These are phyloP conservation scores for Drosophila rufa DNA, from an alignment of 1,140 invertebrate species.

Conservation along the genomic window DNA sequence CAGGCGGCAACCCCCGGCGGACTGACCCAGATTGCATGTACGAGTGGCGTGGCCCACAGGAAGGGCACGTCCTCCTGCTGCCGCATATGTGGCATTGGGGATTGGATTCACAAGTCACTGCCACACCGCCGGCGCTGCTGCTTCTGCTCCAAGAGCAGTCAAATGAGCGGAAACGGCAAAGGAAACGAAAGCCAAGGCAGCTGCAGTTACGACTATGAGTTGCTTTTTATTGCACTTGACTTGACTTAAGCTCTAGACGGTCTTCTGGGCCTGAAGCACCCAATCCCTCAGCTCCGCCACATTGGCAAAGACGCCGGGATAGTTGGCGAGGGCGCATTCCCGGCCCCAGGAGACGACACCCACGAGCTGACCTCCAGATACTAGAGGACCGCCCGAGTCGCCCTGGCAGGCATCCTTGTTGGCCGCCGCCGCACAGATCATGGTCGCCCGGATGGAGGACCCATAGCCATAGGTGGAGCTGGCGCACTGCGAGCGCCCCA, in stretches of 20 bases:
- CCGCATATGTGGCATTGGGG: slow-evolving; percentile 41
- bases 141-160: slow-evolving; percentile 19
- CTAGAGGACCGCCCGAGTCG: slow-evolving; percentile 76
- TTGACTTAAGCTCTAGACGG: slow-evolving; percentile 42
- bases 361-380: slow-evolving; percentile 58
- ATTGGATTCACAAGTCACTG: slow-evolving; percentile 38
- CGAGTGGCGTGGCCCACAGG: slow-evolving; percentile 42
- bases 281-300: slow-evolving; percentile 52
- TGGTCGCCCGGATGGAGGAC: slow-evolving; percentile 39
- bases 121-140: slow-evolving; percentile 10
- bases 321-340: slow-evolving; percentile 47
- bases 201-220: slow-evolving; percentile 27
- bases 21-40: slow-evolving; percentile 48
- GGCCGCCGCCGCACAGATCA: slow-evolving; percentile 64
- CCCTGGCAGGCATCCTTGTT: slow-evolving; percentile 75
- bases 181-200: slow-evolving; percentile 25
- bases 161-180: slow-evolving; percentile 42
- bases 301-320: slow-evolving; percentile 58
- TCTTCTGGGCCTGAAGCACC: slow-evolving; percentile 36
- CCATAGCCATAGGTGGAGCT: slow-evolving; percentile 65
- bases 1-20: slow-evolving; percentile 25
- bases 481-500: slow-evolving; percentile 44
- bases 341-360: slow-evolving; percentile 68
- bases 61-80: slow-evolving; percentile 48
- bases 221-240: slow-evolving; percentile 34